Conservation (phyloP, 1,140 invertebrate genomes). For the Nymphalis io region DNA sequence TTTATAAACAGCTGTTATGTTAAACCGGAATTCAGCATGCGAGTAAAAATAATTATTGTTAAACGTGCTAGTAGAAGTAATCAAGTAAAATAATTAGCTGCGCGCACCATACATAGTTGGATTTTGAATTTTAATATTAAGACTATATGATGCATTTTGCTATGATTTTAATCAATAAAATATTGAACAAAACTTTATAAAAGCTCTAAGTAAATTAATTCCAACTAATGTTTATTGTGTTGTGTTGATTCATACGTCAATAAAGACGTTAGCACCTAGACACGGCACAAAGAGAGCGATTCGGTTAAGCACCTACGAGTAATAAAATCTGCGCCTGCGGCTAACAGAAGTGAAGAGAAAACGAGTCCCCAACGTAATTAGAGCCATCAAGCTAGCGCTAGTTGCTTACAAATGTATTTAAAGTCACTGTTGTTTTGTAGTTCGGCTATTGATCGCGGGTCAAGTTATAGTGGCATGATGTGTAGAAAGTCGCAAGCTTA, state of each 20-base stretch:
- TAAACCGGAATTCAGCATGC: neutral
- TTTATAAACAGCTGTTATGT: neutral
- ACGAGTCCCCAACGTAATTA: slow-evolving; percentile 42
- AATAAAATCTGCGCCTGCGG: slow-evolving; percentile 57
- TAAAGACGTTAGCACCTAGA: slow-evolving; percentile 53
- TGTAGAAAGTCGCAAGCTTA: slow-evolving; percentile 59
- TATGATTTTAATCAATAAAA: neutral
- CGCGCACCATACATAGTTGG: no score
- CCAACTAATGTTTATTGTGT: slow-evolving; percentile 19
- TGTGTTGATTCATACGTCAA: slow-evolving; percentile 43
- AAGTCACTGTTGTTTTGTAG: slow-evolving; percentile 21
- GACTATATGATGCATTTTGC: neutral
- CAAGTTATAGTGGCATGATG: slow-evolving; percentile 43
- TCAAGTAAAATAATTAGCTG: neutral
- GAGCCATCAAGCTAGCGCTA: slow-evolving; percentile 44
- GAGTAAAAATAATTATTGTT: neutral
- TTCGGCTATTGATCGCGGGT: slow-evolving; percentile 36
- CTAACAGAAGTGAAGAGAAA: slow-evolving; percentile 65
- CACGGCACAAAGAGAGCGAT: slow-evolving; percentile 44
- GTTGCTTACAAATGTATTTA: slow-evolving; percentile 18
- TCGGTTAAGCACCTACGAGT: slow-evolving; percentile 54
- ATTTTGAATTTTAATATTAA: no score
- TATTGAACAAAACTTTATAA: neutral
- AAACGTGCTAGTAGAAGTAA: neutral
- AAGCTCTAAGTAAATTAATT: slow-evolving; percentile 9